phyloP scores from a whole-genome alignment of 1,140 invertebrate species.

The Brachionus angularis region DNA sequence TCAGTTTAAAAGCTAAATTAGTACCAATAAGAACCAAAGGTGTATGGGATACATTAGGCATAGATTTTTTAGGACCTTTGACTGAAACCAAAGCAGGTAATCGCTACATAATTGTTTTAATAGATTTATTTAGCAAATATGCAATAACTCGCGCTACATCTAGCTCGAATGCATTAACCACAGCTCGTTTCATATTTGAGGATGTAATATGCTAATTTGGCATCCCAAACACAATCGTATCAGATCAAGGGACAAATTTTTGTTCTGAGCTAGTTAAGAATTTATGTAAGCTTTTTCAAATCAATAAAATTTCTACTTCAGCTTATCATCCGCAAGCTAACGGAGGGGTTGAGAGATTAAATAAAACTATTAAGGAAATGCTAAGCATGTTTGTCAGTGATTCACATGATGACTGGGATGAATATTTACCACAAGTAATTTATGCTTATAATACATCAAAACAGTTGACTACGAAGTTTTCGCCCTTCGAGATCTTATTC shows the following conservation, averaged over 20 bases:
- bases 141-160: conserved; percentile 47
- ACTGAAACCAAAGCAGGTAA: conserved; percentile 47
- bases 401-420: conserved; percentile 27
- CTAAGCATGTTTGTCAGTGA: not conserved
- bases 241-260: conserved; percentile 18
- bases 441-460: conserved; percentile 2
- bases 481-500: not conserved
- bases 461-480: not conserved
- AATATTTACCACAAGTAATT: not conserved
- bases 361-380: conserved; percentile 46
- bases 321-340: conserved; percentile 51
- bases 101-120: conserved; percentile 48
- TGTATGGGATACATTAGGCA: conserved; percentile 8
- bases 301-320: conserved; percentile 46
- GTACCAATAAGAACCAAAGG: not conserved
- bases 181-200: not conserved
- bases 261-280: conserved; percentile 12
- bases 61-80: conserved; percentile 51
- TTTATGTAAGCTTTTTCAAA: not conserved
- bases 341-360: conserved; percentile 50
- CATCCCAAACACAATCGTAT: not conserved
- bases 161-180: conserved; percentile 9
- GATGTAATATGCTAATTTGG: not conserved
- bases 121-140: conserved; percentile 52
- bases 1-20: not conserved